These are phyloP conservation scores for Ormia ochracea DNA, from an alignment of 2,888 invertebrate genomes.

Conservation along the genomic window DNA sequence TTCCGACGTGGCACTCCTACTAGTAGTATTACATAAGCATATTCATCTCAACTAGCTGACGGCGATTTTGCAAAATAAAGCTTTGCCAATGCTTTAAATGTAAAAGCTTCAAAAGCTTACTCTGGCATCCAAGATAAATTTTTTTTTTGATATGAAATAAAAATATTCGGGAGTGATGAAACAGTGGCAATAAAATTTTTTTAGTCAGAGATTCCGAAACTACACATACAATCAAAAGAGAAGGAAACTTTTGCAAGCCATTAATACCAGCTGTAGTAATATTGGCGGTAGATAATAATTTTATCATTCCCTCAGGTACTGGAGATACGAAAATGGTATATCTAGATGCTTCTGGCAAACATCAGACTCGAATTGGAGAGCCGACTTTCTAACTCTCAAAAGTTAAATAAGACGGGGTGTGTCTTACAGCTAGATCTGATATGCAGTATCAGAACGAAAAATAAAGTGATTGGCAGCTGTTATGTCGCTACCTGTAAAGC, in stretches of 20 bases:
- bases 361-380: constrained; percentile 97
- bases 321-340: constrained; percentile 73
- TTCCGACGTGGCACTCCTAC: constrained; percentile 98
- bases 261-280: constrained; percentile 77
- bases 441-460: constrained; percentile 76
- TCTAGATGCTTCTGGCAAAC: constrained; percentile 91
- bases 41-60: constrained; percentile 93
- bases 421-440: constrained; percentile 85
- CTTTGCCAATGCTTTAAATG: constrained; percentile 78
- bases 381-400: constrained; percentile 94
- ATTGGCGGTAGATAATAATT: constrained; percentile 77
- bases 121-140: constrained; percentile 99
- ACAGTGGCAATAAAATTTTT: constrained; percentile 96
- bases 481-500: constrained; percentile 50
- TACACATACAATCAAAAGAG: constrained; percentile 86
- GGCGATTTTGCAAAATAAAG: constrained; percentile 81
- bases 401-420: constrained; percentile 88
- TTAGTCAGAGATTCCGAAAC: constrained; percentile 97
- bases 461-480: constrained; percentile 65
- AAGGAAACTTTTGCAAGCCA: constrained; percentile 77
- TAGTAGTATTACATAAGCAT: constrained; percentile 97
- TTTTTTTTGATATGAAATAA: constrained; percentile 98
- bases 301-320: constrained; percentile 71
- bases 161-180: constrained; percentile 91
- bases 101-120: constrained; percentile 87